Conservation (phyloP, 2,113 vertebrate species). For the Polypterus bichir region DNA sequence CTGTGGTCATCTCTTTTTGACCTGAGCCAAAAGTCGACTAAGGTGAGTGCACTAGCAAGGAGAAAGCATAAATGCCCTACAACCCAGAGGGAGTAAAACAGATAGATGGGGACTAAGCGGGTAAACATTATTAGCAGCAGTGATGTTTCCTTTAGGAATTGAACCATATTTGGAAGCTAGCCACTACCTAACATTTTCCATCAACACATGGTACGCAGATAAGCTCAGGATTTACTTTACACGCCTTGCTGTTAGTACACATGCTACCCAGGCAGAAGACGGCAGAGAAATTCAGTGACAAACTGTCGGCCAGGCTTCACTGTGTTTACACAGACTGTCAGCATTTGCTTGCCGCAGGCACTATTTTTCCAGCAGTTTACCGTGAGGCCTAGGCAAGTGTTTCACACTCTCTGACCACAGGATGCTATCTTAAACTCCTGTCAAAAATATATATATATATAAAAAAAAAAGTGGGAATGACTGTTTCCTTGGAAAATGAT, state of each 20-base stretch:
- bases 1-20: no score
- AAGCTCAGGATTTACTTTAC: not conserved
- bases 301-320: slow-evolving; percentile 1
- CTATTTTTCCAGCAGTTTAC: not conserved
- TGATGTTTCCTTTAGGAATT: no score
- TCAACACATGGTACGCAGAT: slow-evolving; percentile 1
- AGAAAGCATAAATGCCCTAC: no score
- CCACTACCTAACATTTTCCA: not conserved
- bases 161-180: not conserved
- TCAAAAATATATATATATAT: not conserved
- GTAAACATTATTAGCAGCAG: no score
- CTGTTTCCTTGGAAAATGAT: no score
- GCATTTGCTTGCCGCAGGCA: slow-evolving; percentile 7
- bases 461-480: no score
- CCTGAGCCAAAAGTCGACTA: no score
- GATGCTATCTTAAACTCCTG: not conserved
- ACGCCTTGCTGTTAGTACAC: slow-evolving; percentile 19
- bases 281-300: slow-evolving; percentile 5
- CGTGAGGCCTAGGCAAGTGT: slow-evolving; percentile 1
- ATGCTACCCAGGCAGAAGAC: slow-evolving; percentile 8
- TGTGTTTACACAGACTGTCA: slow-evolving; percentile 10
- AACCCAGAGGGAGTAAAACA: no score
- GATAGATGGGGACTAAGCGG: no score
- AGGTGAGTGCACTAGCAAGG: no score
- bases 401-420: not conserved